Percentiles rank a stretch among this genome's conserved stretches.
Evolutionary conservation across 2,113 vertebrate species (phyloP).

Genomic region (Glaucomys volans): DNA sequence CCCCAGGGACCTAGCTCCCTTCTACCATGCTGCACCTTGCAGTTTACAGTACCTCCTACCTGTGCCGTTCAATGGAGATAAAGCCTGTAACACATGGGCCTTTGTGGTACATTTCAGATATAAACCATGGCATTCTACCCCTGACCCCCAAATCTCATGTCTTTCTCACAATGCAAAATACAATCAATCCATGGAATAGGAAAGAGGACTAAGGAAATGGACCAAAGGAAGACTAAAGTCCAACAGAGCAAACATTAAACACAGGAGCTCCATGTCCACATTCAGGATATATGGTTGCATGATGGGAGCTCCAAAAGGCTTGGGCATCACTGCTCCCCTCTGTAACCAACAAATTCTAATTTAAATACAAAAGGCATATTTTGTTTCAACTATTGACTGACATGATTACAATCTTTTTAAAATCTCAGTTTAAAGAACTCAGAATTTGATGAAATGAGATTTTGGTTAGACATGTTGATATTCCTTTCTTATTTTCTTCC

Average conservation of each 20-base stretch:
- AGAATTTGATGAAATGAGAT: not conserved
- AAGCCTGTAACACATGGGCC: not conserved
- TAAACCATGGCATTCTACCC: no score
- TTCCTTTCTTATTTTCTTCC: not conserved
- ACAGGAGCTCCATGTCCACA: not conserved
- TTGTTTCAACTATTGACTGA: not conserved
- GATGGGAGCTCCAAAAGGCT: not conserved
- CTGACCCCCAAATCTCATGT: not conserved
- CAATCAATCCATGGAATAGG: not conserved
- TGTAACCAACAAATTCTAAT: not conserved
- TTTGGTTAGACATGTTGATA: slow-evolving; percentile 55
- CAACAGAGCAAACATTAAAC: not conserved
- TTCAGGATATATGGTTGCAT: rapidly evolving
- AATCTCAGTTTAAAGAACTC: not conserved
- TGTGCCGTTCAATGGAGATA: not conserved
- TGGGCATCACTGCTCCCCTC: no score
- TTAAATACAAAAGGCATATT: not conserved
- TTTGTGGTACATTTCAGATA: not conserved
- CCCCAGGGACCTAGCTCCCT: not conserved
- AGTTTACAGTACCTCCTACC: no score
- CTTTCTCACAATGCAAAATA: not conserved
- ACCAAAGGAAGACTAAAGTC: not conserved
- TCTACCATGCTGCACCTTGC: not conserved
- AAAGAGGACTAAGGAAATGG: not conserved
- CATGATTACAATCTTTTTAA: not conserved